Evolutionary conservation across 2,888 invertebrate species (phyloP), one percentile per base, ranked within the genome.

Genomic region (Megastigmus dorsalis): DNA sequence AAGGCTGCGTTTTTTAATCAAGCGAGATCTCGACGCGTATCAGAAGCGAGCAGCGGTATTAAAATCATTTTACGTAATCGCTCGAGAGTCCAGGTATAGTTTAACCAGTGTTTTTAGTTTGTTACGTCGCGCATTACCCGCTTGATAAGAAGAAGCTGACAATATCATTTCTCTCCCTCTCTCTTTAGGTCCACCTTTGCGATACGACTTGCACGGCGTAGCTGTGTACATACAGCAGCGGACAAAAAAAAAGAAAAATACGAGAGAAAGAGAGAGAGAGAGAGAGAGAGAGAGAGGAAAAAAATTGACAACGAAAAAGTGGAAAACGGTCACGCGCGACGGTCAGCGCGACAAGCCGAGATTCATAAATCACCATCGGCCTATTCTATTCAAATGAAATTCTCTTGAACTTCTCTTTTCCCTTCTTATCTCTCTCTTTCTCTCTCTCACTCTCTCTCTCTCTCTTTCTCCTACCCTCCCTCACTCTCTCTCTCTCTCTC

Each of bases 351-450:
- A 43, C 38, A 13, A 28, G 36, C n/a, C 38, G 45, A 52, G 72
- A 79, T 81, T 80, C 82, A 80, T 85, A 85, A 85, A 85, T 84
- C 83, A 83, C 81, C 74, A 82, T 82, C 83, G 81, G 79, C 79
- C 84, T 82, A 85, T 85, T 85, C 83, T 83, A 85, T 85, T 85
- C 83, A 84, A 85, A 84, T 84, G 82, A 84, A 82, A 82, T 82
- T 73, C 76, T 79, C 78, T 77, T 70, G 63, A 60, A 69, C 67
- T 60, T 63, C 57, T 75, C 43, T 66, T 68, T 62, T 67, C 30
- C 54, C 30, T 50, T 63, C 62, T 54, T 76, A 71, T 63, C 67
- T 68, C 62, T 38, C 59, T 50, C 45, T 33, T 57, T 54, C 23
- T n/a, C 50, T n/a, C 65, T 36, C 26, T 65, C 36, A 43, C 38